Conservation (phyloP, 2,888 invertebrate species). For the Calameuta idolon region DNA sequence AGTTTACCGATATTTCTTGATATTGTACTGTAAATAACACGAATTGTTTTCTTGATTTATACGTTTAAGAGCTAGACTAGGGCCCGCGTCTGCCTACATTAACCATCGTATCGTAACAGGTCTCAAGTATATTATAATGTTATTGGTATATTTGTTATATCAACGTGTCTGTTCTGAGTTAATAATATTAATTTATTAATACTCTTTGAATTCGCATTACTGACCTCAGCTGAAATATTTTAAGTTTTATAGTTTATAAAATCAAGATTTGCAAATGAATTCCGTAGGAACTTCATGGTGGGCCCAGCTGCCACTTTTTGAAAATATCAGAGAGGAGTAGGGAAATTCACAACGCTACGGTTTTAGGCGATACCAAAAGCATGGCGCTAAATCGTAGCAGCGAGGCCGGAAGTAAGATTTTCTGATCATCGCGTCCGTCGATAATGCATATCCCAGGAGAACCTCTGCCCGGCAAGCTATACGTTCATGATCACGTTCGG, state of each 20-base stretch:
- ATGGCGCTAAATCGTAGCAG: too few species aligned
- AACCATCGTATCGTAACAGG: neutral
- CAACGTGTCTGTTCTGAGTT: conserved; percentile 8
- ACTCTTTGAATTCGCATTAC: neutral
- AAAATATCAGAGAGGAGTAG: neutral
- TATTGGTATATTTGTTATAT: conserved; percentile 7
- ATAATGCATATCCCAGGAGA: too few species aligned
- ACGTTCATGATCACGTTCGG: too few species aligned
- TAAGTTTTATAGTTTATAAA: neutral
- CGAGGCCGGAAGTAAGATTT: too few species aligned
- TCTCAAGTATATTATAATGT: conserved; percentile 3
- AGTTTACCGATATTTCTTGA: neutral
- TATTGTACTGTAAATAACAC: conserved; percentile 7
- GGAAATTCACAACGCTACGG: too few species aligned
- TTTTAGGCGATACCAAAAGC: too few species aligned
- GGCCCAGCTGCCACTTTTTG: neutral
- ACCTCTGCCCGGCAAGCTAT: too few species aligned
- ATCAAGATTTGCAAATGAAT: neutral
- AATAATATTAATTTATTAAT: conserved; percentile 8
- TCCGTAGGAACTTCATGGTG: neutral
- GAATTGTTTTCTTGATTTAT: neutral
- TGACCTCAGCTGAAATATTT: neutral
- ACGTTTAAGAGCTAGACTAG: neutral
- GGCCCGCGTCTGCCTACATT: neutral
- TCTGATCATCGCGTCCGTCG: too few species aligned